phyloP scores from a whole-genome alignment of 2,113 vertebrate genomes.

The Gavia stellata region DNA sequence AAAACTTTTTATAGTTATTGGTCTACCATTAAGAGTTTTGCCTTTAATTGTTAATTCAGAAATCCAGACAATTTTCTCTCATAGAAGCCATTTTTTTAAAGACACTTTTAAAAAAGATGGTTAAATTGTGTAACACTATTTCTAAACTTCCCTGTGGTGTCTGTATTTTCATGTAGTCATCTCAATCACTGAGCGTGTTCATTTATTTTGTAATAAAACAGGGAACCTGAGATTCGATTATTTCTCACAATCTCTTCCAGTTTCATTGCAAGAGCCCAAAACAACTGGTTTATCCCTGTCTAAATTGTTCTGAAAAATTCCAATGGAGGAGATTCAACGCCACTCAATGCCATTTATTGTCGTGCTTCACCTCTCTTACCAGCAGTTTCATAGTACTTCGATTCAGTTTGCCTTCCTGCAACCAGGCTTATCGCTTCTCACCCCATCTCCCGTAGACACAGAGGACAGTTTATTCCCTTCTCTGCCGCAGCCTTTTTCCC shows the following conservation, averaged over 20 bases:
- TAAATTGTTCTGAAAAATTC: neutral
- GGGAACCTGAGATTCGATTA: neutral
- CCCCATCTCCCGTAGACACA: neutral
- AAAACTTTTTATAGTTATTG: neutral
- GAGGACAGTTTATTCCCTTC: neutral
- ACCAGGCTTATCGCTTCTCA: neutral
- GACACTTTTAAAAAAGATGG: neutral
- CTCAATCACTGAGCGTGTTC: neutral
- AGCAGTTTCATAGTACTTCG: neutral
- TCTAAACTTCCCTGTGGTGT: neutral
- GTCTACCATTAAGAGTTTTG: neutral
- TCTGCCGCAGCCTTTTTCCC: neutral
- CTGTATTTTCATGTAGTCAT: neutral
- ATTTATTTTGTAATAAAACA: neutral
- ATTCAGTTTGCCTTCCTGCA: neutral
- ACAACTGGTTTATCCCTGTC: neutral
- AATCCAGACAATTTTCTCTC: neutral
- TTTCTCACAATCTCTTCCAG: neutral
- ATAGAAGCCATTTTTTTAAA: neutral
- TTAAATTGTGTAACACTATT: conserved; percentile 1
- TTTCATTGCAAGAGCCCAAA: neutral
- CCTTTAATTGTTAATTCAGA: neutral
- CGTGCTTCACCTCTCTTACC: neutral
- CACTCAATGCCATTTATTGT: neutral
- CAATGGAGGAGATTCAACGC: neutral